Conservation (phyloP, 2,113 vertebrate species). For the Ctenodactylus gundi region DNA sequence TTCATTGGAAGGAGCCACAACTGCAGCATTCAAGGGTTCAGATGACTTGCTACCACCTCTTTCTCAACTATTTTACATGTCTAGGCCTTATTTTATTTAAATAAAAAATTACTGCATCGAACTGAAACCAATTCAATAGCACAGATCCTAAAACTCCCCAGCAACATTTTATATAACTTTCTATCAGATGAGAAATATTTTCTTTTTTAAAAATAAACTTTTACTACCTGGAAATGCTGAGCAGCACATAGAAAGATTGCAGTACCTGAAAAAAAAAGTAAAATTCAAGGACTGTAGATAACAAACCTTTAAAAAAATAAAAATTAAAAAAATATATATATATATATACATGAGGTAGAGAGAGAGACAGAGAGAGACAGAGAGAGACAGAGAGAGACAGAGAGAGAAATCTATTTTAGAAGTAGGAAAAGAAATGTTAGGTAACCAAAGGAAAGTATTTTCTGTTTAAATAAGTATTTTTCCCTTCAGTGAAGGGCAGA, state of each 20-base stretch:
- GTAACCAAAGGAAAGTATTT: constrained; percentile 18
- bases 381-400: neutral
- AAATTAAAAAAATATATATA: no score
- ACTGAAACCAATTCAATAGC: neutral
- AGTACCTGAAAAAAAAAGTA: neutral
- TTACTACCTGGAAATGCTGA: neutral
- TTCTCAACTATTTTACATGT: neutral
- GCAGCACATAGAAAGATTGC: neutral
- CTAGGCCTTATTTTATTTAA: neutral
- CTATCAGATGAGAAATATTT: neutral
- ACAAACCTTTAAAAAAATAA: constrained; percentile 1
- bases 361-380: neutral
- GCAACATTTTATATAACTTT: neutral
- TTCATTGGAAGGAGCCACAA: neutral
- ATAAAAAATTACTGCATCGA: neutral
- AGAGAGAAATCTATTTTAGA: neutral
- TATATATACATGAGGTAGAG: neutral
- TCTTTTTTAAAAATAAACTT: neutral
- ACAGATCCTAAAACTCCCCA: neutral
- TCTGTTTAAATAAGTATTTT: neutral
- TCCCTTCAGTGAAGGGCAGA: neutral
- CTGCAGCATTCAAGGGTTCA: neutral
- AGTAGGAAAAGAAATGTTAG: neutral
- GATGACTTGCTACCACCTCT: neutral
- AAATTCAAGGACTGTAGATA: neutral